These are phyloP conservation scores for Cololabis saira DNA, from an alignment of 2,113 vertebrate species.

Conservation along the genomic window DNA sequence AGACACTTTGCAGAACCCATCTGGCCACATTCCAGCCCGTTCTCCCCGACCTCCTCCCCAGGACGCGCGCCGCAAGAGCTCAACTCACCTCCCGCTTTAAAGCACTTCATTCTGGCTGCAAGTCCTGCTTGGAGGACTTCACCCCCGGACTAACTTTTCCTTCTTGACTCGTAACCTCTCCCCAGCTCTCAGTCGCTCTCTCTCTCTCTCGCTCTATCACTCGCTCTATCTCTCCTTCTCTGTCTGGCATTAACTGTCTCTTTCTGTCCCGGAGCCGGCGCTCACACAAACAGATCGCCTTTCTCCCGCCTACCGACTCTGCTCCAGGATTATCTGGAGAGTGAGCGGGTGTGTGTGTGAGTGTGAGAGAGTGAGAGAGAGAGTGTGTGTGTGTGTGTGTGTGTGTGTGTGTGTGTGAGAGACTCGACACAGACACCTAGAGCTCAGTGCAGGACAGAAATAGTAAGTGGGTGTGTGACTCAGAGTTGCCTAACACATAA, in stretches of 20 bases:
- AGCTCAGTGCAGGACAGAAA: slow-evolving; percentile 66
- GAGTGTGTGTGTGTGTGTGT: slow-evolving; percentile 17
- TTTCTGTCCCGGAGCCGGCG: slow-evolving; percentile 52
- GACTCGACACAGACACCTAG: slow-evolving; percentile 52
- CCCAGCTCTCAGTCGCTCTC: slow-evolving; percentile 18
- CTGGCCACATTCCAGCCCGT: slow-evolving; percentile 64
- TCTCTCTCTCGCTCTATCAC: slow-evolving; percentile 19
- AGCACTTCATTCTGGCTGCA: slow-evolving; percentile 67
- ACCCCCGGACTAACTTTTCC: slow-evolving; percentile 35
- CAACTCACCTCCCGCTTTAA: slow-evolving; percentile 70
- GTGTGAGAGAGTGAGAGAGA: background rate
- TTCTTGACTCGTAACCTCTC: slow-evolving; percentile 30
- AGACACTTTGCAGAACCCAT: slow-evolving; percentile 54
- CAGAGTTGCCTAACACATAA: slow-evolving; percentile 41
- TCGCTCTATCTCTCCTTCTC: background rate
- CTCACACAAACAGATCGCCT: slow-evolving; percentile 74
- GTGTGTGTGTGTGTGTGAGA: slow-evolving; percentile 9
- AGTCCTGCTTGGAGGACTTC: slow-evolving; percentile 31
- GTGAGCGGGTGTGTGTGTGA: slow-evolving; percentile 44
- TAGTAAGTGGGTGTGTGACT: slow-evolving; percentile 67
- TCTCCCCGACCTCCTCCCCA: slow-evolving; percentile 8
- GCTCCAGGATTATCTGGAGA: slow-evolving; percentile 60
- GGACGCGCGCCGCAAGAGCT: background rate
- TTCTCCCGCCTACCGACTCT: slow-evolving; percentile 73
- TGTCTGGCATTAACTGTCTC: slow-evolving; percentile 33